These are phyloP conservation scores for Bombus picipes DNA, from an alignment of 1,140 invertebrate genomes.

Conservation along the genomic window DNA sequence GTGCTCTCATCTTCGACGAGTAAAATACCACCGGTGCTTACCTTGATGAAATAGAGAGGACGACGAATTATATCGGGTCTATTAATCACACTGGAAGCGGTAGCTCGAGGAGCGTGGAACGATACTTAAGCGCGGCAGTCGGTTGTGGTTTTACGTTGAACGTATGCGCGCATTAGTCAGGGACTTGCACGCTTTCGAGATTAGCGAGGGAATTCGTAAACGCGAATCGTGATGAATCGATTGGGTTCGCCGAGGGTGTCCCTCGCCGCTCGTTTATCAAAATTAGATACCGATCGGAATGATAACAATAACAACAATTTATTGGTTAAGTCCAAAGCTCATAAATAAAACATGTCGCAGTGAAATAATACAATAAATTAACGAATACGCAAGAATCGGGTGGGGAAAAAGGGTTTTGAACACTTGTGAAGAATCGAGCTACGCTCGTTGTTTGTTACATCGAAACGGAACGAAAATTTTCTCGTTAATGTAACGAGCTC, in stretches of 20 bases:
- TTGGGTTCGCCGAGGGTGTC: background rate
- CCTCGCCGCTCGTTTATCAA: conserved; percentile 23
- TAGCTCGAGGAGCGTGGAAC: background rate
- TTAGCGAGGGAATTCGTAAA: conserved; percentile 1
- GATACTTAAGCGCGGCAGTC: background rate
- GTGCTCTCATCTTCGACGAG: background rate
- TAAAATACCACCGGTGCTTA: background rate
- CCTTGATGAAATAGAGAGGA: conserved; percentile 1
- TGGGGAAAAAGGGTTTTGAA: background rate
- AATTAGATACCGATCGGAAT: conserved; percentile 54
- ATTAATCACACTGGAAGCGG: conserved; percentile 7
- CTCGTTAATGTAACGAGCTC: background rate
- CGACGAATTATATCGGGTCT: background rate
- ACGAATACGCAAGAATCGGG: background rate
- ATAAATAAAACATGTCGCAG: conserved; percentile 53
- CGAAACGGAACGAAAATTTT: background rate
- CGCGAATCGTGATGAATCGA: conserved; percentile 1
- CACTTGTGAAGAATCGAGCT: background rate
- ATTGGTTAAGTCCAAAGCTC: conserved; percentile 43
- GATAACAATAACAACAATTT: conserved; percentile 67
- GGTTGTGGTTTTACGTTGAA: conserved; percentile 12
- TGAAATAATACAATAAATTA: conserved; percentile 38
- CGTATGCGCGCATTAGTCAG: conserved; percentile 8
- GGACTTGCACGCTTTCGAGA: background rate
- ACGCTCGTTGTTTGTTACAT: background rate